phyloP scores from a whole-genome alignment of 2,113 vertebrate species.

The Rhea pennata region DNA sequence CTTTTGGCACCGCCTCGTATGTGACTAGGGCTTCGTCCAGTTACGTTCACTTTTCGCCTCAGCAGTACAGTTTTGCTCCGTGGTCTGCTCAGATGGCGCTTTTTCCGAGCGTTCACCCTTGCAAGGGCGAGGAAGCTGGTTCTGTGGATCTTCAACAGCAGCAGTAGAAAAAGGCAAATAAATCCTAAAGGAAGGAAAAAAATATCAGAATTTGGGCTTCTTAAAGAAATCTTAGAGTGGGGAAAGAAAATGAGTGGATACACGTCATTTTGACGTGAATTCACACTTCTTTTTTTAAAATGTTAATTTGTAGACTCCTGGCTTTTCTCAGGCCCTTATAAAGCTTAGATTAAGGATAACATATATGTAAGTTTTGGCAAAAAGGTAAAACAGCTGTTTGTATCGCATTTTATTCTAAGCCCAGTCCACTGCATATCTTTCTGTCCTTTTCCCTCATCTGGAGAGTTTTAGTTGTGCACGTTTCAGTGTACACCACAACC shows the following conservation, averaged over 20 bases:
- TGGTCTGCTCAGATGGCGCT: fast-evolving
- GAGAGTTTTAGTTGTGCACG: not conserved
- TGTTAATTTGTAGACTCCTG: not conserved
- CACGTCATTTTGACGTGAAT: not conserved
- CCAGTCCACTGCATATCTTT: not conserved
- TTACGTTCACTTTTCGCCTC: fast-evolving
- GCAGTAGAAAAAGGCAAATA: not conserved
- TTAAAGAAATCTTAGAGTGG: not conserved
- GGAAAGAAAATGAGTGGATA: not conserved
- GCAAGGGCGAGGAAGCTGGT: not conserved
- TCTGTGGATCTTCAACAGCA: not conserved
- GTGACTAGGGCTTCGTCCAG: fast-evolving
- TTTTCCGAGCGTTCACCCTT: not conserved
- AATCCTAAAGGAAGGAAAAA: not conserved
- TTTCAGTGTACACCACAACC: not conserved
- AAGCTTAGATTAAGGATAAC: not conserved
- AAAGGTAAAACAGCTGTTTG: not conserved
- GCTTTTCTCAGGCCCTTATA: not conserved
- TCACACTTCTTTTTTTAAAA: not conserved
- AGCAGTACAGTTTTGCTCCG: fast-evolving
- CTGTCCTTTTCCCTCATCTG: not conserved
- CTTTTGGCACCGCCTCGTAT: fast-evolving
- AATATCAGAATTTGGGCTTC: not conserved
- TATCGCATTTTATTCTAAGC: not conserved
- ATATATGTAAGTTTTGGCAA: not conserved